phyloP scores from a whole-genome alignment of 2,797 vertebrate species.

The Hapalemur alaotrensis region DNA sequence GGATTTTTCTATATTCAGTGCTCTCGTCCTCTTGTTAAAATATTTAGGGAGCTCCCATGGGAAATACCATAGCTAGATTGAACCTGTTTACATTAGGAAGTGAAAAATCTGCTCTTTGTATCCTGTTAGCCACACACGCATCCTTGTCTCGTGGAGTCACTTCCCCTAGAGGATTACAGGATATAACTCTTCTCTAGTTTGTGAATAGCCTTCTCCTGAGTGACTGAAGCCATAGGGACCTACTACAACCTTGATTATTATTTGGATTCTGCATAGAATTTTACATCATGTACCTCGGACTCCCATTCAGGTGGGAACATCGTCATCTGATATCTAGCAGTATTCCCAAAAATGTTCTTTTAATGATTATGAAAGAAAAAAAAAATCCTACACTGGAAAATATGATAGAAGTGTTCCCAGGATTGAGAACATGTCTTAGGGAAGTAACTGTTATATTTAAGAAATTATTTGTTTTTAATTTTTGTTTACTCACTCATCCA shows the following conservation, averaged over 20 bases:
- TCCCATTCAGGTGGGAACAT: constrained; percentile 33
- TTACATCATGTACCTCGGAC: neutral
- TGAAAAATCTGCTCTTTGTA: constrained; percentile 74
- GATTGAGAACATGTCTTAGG: neutral
- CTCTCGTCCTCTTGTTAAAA: constrained; percentile 76
- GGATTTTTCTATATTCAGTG: constrained; percentile 74
- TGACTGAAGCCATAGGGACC: neutral
- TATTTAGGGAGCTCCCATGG: constrained; percentile 72
- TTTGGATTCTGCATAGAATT: constrained; percentile 56
- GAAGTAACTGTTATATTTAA: neutral
- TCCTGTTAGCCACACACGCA: constrained; percentile 75
- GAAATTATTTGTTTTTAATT: neutral
- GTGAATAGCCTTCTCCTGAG: constrained; percentile 62
- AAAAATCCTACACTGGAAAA: neutral
- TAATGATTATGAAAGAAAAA: constrained; percentile 35
- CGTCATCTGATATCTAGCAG: constrained; percentile 51
- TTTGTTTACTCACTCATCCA: neutral
- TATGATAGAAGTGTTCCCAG: neutral
- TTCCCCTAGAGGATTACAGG: constrained; percentile 61
- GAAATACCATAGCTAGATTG: constrained; percentile 71
- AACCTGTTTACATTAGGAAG: constrained; percentile 82
- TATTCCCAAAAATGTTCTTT: constrained; percentile 36
- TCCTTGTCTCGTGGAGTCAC: constrained; percentile 62
- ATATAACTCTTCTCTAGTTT: constrained; percentile 60
- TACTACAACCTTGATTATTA: constrained; percentile 71